phyloP scores from a whole-genome alignment of 2,797 vertebrate species.

The Sebastes vulpes region DNA sequence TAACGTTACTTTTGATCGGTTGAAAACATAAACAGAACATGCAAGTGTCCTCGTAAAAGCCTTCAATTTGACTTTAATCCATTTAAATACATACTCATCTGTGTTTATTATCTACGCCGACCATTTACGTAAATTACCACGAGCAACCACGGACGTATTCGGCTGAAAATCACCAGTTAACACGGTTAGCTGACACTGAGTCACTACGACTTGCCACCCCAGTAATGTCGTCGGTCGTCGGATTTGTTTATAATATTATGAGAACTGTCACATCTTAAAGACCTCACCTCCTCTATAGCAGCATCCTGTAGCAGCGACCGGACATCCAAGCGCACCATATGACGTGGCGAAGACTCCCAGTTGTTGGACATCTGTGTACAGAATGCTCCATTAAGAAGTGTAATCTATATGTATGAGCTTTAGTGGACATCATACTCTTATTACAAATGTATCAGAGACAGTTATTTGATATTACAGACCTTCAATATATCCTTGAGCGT shows the following conservation, averaged over 20 bases:
- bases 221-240: no score
- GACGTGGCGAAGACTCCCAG: conserved; percentile 96
- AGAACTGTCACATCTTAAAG: neutral
- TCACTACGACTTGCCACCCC: no score
- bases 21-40: no score
- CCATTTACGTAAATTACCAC: no score
- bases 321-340: conserved; percentile 98
- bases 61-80: no score
- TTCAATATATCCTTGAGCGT: conserved; percentile 94
- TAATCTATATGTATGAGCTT: neutral
- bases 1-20: no score
- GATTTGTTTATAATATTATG: neutral
- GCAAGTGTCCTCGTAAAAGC: no score
- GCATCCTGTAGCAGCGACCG: conserved; percentile 97
- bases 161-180: no score
- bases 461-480: conserved; percentile 77
- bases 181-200: no score
- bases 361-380: conserved; percentile 91
- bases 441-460: neutral
- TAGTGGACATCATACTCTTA: neutral
- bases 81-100: no score
- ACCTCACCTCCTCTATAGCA: conserved; percentile 94
- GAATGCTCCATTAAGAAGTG: conserved; percentile 6
- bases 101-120: no score
- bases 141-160: no score